Base-by-base conservation (phyloP, 1,140 invertebrate species). In the Trichonephila clavipes region DNA sequence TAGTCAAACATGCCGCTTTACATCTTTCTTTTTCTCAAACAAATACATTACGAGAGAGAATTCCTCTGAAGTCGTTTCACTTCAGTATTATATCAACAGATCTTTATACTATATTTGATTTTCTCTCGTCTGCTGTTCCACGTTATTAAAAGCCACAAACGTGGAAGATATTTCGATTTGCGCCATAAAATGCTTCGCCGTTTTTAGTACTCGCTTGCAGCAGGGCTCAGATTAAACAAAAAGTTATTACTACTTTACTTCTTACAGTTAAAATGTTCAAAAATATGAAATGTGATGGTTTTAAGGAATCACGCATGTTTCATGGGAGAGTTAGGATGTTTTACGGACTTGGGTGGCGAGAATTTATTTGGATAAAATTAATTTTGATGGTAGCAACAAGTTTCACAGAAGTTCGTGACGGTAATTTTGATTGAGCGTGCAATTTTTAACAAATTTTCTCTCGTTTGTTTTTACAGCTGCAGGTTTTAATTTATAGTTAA, bases 21-120 rank as follows among this genome's bases (percentile, higher is more conserved):
- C 72, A 34, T 77, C 28, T 77, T 77, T 77, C 24, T 34, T 77
- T 24, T 69, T 77, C 14, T 77, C 72, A 77, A 77, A 77, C 72
- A 77, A 77, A 34, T 28, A 34, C 62, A 64, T 64, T 64, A 64
- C 62, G 16, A 21, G 14, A 19, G 28, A 28, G 72, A 77, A 77
- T 77, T 77, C 34, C 72, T 18, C 72, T 19, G 28, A 40, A 77
- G 72, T 77, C 72, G 16, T 77, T 77, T 77, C 72, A 77, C 72
- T 77, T 77, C 72, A 40, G 34, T 77, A 34, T 34, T 77, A 77
- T 77, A 77, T 77, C 72, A 77, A 77, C 72, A 77, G 72, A 77
- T 77, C 72, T 77, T 77, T 77, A 77, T 77, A 77, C 28, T 28
- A 28, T 77, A 77, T 77, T 77, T 77, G 72, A 77, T 77, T 77